These are phyloP conservation scores for Caenorhabditis doughertyi DNA, from an alignment of 2,888 invertebrate species.

Conservation along the genomic window DNA sequence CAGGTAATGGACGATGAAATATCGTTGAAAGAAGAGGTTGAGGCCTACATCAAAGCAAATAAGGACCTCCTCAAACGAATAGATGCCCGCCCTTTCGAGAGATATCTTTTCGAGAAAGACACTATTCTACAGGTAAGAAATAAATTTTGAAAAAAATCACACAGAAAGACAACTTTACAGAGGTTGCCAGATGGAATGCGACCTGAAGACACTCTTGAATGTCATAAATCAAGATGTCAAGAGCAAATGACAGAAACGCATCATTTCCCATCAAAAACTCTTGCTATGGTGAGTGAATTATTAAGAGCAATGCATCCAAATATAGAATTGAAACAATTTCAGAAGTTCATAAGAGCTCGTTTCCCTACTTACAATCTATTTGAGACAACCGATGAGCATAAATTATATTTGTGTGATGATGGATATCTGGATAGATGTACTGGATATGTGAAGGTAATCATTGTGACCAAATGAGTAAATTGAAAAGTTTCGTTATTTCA, in stretches of 20 bases:
- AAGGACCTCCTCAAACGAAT: background rate
- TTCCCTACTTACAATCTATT: background rate
- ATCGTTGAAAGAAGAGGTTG: background rate
- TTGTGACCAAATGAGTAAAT: background rate
- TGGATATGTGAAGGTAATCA: constrained; percentile 19
- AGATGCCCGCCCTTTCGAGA: background rate
- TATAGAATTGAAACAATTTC: background rate
- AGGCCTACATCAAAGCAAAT: background rate
- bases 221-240: constrained; percentile 6
- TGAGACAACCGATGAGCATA: background rate
- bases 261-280: constrained; percentile 2
- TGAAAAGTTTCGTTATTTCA: background rate
- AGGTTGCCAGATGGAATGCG: constrained; percentile 16
- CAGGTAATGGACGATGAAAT: background rate
- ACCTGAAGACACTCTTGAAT: background rate
- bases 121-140: constrained; percentile 33
- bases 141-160: background rate
- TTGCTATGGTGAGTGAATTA: constrained; percentile 8
- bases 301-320: background rate
- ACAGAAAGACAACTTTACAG: background rate
- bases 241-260: constrained; percentile 11
- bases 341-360: constrained; percentile 8
- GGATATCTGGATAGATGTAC: constrained; percentile 8
- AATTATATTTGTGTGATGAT: background rate
- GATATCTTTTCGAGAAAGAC: background rate